These are phyloP conservation scores for Neosalanx taihuensis DNA, from an alignment of 2,797 vertebrate species.

Conservation along the genomic window DNA sequence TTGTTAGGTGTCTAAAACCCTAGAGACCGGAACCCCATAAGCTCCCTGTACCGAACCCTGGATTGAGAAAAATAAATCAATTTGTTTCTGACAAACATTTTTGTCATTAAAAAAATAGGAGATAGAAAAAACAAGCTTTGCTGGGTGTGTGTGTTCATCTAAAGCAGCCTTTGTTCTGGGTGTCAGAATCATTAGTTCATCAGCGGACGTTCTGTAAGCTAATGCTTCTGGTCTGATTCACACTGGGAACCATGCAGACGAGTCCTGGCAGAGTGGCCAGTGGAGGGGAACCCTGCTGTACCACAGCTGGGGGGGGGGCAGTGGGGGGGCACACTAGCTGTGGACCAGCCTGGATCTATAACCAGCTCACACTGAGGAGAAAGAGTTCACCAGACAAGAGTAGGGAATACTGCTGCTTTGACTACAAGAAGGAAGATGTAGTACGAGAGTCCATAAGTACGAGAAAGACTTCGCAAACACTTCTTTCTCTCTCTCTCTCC, in stretches of 20 bases:
- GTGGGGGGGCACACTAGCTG: slow-evolving; percentile 21
- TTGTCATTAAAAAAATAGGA: slow-evolving; percentile 88
- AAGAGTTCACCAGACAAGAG: slow-evolving; percentile 27
- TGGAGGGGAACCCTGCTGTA: slow-evolving; percentile 46
- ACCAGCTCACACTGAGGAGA: slow-evolving; percentile 41
- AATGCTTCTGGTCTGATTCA: slow-evolving; percentile 82
- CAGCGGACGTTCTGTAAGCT: slow-evolving; percentile 82
- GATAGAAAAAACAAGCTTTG: slow-evolving; percentile 84
- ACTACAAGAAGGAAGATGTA: slow-evolving; percentile 24
- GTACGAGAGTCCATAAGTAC: slow-evolving; percentile 22
- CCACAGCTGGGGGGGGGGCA: slow-evolving; percentile 33
- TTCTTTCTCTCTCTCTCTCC: slow-evolving; percentile 17
- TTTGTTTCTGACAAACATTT: slow-evolving; percentile 91
- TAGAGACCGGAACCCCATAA: slow-evolving; percentile 90
- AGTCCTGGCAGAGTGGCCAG: slow-evolving; percentile 66
- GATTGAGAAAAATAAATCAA: slow-evolving; percentile 86
- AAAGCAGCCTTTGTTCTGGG: slow-evolving; percentile 84
- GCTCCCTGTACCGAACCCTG: slow-evolving; percentile 85
- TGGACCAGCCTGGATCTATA: slow-evolving; percentile 31
- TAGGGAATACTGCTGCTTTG: slow-evolving; percentile 16
- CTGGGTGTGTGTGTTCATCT: slow-evolving; percentile 74
- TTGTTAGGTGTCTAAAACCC: slow-evolving; percentile 94
- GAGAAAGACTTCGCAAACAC: slow-evolving; percentile 13
- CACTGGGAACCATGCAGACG: slow-evolving; percentile 61
- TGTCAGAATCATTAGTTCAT: slow-evolving; percentile 89